Conservation (phyloP, 2,113 vertebrate species). For the Rhinopomastus cyanomelas region DNA sequence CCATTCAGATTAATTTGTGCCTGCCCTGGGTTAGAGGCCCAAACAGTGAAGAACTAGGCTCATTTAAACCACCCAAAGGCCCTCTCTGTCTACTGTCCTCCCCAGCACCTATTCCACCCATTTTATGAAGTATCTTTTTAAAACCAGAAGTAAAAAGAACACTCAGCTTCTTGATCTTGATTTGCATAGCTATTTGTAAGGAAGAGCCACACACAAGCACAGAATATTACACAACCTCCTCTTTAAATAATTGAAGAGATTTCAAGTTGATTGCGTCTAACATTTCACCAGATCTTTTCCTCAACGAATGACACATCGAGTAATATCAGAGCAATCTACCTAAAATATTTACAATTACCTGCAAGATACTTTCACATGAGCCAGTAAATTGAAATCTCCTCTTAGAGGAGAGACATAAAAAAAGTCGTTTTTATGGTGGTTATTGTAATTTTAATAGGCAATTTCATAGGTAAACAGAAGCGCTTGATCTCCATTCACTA, state of each 20-base stretch:
- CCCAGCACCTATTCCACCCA: background rate
- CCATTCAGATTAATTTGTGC: background rate
- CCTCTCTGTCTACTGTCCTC: background rate
- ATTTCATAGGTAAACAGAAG: constrained; percentile 73
- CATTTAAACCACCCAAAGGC: background rate
- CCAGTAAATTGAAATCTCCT: constrained; percentile 57
- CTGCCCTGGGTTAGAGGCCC: background rate
- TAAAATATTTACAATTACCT: constrained; percentile 63
- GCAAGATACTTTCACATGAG: constrained; percentile 23
- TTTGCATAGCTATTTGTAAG: constrained; percentile 21
- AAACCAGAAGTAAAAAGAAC: background rate
- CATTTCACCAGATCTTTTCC: constrained; percentile 3
- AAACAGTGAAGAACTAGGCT: background rate
- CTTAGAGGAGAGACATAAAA: constrained; percentile 62
- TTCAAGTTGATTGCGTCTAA: constrained; percentile 44
- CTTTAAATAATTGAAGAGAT: constrained; percentile 46
- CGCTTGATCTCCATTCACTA: constrained; percentile 70
- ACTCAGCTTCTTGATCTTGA: background rate
- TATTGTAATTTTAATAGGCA: constrained; percentile 67
- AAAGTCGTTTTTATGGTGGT: constrained; percentile 58
- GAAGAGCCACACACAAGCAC: background rate
- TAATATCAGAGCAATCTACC: constrained; percentile 60
- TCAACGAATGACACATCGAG: constrained; percentile 33
- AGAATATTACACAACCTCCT: background rate
- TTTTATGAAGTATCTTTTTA: background rate